Conservation (phyloP, 2,113 vertebrate species). For the Microtus ochrogaster region DNA sequence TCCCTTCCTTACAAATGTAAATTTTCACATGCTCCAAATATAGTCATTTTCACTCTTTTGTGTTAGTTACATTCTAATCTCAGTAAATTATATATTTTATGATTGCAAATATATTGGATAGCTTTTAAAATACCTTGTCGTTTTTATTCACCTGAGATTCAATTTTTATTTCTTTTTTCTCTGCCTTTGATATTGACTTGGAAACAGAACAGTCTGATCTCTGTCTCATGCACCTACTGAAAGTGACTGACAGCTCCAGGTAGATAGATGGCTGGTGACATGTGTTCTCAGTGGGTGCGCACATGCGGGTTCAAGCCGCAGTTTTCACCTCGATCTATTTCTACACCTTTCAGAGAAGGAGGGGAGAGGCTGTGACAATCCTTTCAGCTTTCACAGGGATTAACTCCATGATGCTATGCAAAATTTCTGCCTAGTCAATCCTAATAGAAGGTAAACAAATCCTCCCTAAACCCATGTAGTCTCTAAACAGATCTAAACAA, state of each 20-base stretch:
- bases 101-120: neutral
- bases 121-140: neutral
- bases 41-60: neutral
- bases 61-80: neutral
- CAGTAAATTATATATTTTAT: neutral
- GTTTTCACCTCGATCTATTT: neutral
- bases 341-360: neutral
- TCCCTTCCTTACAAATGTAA: neutral
- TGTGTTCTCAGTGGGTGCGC: neutral
- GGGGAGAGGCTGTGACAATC: constrained; percentile 7
- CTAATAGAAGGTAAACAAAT: constrained; percentile 51
- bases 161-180: neutral
- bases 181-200: neutral
- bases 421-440: constrained; percentile 35
- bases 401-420: constrained; percentile 35
- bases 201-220: neutral
- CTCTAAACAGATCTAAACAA: constrained; percentile 46
- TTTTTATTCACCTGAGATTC: neutral
- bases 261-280: neutral
- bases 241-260: neutral
- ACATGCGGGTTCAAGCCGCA: neutral
- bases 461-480: neutral
- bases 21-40: neutral
- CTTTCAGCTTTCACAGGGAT: constrained; percentile 42
- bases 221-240: neutral